Evolutionary conservation across 1,140 invertebrate species (phyloP), one percentile per base, ranked within the genome.

Genomic region (Belonocnema kinseyi): DNA sequence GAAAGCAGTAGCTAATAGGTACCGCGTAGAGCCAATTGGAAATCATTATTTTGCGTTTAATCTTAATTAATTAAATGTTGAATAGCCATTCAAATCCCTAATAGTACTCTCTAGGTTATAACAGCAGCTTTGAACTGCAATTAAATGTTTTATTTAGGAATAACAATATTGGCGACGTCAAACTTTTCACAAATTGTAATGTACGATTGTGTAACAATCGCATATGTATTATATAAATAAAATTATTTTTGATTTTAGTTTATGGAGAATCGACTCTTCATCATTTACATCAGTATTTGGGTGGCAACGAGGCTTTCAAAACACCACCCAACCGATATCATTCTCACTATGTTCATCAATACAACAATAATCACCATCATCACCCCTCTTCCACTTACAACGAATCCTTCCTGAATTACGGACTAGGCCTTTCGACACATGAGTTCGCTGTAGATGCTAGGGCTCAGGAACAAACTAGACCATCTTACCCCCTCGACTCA

Each of bases 211-310:
- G 70, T 72, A 46, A 17, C 61, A 14, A 21, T 70, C 17, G 16
- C 19, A n/a, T 56, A 17, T 7, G 10, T 56, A 70, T 17, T 14
- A 46, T 26, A 71, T 26, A 71, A 71, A 40, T 33, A 40, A 17
- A 40, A 46, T 74, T 74, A 21, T 50, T 53, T 72, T 50, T 84
- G 71, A 26, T 51, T 70, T n/a, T 58, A 91, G 90, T 90, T 14
- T 90, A 91, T 71, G 87, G 88, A 26, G 70, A 87, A 33, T 85
- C 89, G 10, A 89, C 88, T 79, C 80, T 91, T 14, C 90, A 91
- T 71, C 90, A 91, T 71, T 80, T 91, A 46, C 90, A 91, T 54
- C 90, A 91, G 50, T 91, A 90, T 33, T 86, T 91, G 50, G 90
- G 90, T n/a, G 85, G 81, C 50, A 90, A 89, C 58, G 90, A 91